These are phyloP conservation scores for Dicyrtomina minuta DNA, from an alignment of 2,888 invertebrate species.

Conservation along the genomic window DNA sequence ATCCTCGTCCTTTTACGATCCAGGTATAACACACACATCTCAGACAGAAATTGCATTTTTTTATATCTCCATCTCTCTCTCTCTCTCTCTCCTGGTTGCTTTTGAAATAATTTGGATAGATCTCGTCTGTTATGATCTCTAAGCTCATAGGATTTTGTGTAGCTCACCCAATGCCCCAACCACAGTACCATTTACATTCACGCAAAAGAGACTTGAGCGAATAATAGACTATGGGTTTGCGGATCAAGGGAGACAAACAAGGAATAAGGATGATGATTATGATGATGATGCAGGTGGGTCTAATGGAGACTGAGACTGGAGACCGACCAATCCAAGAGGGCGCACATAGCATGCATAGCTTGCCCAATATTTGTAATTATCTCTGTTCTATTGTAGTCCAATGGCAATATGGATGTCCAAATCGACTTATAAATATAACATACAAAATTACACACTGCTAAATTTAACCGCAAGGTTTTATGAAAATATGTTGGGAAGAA, in stretches of 20 bases:
- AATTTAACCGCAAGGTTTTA: no score
- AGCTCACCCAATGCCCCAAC: neutral
- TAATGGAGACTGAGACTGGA: neutral
- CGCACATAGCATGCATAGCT: no score
- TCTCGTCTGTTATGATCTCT: neutral
- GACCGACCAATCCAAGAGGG: no score
- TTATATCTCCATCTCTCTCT: no score
- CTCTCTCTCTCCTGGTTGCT: neutral
- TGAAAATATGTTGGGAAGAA: no score
- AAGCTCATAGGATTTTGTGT: no score
- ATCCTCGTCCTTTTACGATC: neutral
- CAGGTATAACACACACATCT: neutral
- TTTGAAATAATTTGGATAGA: neutral
- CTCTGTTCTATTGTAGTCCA: no score
- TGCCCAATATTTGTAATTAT: no score
- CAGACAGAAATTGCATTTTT: neutral
- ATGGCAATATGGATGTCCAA: no score
- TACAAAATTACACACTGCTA: no score
- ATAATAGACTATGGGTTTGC: neutral
- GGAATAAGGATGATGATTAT: neutral
- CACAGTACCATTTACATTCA: constrained; percentile 1
- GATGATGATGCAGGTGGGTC: constrained; percentile 12
- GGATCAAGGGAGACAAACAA: constrained; percentile 16
- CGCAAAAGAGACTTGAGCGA: neutral
- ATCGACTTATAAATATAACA: no score